A percentile compares a stretch with the other conserved stretches of the same genome.
These are phyloP conservation scores for Bucco capensis DNA, from an alignment of 2,113 vertebrate species.

Conservation along the genomic window DNA sequence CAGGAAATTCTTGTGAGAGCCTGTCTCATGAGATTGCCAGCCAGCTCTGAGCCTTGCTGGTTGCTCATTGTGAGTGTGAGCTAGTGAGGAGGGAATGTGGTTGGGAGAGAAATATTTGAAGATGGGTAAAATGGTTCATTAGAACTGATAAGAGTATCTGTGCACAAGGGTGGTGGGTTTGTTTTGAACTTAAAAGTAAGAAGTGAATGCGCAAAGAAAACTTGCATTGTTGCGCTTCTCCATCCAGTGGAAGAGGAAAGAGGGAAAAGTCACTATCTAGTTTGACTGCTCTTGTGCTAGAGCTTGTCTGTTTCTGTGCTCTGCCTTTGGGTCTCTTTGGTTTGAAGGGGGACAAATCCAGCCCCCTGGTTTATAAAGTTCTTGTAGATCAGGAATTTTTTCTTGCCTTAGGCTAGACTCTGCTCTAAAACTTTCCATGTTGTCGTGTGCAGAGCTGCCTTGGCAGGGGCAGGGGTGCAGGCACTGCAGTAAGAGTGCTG, in stretches of 20 bases:
- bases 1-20: slow-evolving; percentile 71
- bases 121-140: neutral
- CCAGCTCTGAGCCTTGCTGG: slow-evolving; percentile 24
- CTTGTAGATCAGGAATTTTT: neutral
- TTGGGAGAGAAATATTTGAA: neutral
- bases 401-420: neutral
- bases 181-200: neutral
- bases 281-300: neutral
- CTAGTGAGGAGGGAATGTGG: neutral
- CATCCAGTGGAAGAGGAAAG: neutral
- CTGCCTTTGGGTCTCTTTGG: neutral
- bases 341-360: neutral
- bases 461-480: neutral
- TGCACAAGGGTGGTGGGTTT: neutral
- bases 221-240: neutral
- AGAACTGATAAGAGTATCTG: neutral
- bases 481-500: neutral
- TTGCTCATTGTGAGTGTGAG: neutral
- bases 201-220: neutral
- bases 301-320: neutral
- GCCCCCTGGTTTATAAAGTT: neutral
- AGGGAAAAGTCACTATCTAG: neutral
- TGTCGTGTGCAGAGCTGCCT: slow-evolving; percentile 1
- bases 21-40: slow-evolving; percentile 67
- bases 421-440: slow-evolving; percentile 28